A percentile compares a stretch with the other conserved stretches of the same genome.
Evolutionary conservation across 2,888 invertebrate species (phyloP).

Genomic region (Bombylius major): DNA sequence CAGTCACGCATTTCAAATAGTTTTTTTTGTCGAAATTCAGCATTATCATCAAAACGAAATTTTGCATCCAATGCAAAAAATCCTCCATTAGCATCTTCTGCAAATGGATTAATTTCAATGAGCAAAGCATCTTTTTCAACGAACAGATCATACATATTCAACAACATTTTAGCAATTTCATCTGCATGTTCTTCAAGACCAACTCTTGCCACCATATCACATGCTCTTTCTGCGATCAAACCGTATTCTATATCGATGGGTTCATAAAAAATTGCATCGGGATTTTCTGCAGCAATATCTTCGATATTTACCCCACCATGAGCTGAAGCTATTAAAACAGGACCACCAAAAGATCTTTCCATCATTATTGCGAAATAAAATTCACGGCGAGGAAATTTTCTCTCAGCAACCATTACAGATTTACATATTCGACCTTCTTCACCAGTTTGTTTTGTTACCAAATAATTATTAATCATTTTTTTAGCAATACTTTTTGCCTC

Average conservation of each 20-base stretch:
- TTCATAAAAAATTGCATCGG: conserved; percentile 73
- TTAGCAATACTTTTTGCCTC: conserved; percentile 63
- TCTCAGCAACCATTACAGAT: conserved; percentile 83
- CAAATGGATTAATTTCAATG: conserved; percentile 82
- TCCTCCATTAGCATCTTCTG: conserved; percentile 56
- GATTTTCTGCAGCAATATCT: conserved; percentile 79
- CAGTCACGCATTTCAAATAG: conserved; percentile 66
- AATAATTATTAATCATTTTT: conserved; percentile 74
- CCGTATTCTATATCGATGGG: conserved; percentile 69
- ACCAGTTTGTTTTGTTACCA: conserved; percentile 89
- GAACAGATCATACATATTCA: conserved; percentile 69
- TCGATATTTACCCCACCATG: conserved; percentile 91
- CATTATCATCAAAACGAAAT: conserved; percentile 83
- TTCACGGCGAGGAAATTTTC: conserved; percentile 86
- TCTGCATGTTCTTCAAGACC: conserved; percentile 53
- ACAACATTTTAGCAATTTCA: conserved; percentile 57
- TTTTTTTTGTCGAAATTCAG: conserved; percentile 72
- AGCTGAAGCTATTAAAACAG: conserved; percentile 80
- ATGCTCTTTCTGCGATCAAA: conserved; percentile 56
- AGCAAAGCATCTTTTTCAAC: conserved; percentile 70
- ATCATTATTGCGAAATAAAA: conserved; percentile 94
- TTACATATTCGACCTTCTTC: conserved; percentile 79
- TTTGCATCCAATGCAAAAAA: conserved; percentile 69
- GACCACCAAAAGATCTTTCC: conserved; percentile 82
- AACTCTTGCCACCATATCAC: conserved; percentile 36